A percentile compares a stretch with the other conserved stretches of the same genome.
These are phyloP conservation scores for Beris chalybata DNA, from an alignment of 2,888 invertebrate species.

Conservation along the genomic window DNA sequence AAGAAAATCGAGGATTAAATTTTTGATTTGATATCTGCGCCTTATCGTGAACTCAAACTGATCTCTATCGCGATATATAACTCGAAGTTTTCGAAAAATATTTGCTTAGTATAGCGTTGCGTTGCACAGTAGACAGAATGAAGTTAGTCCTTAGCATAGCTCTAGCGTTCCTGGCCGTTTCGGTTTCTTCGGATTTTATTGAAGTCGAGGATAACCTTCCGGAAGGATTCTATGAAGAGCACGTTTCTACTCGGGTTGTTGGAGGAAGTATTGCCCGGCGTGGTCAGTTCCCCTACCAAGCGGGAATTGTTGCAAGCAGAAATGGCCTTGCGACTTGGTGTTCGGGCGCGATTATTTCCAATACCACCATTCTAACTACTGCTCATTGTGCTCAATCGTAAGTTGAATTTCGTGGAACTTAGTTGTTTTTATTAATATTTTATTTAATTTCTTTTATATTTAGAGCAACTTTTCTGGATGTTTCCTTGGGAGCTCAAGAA, in stretches of 20 bases:
- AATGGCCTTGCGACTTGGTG: constrained; percentile 2
- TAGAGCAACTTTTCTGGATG: background rate
- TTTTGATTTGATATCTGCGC: no score
- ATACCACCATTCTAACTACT: constrained; percentile 5
- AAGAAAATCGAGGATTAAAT: no score
- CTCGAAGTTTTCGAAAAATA: constrained; percentile 1
- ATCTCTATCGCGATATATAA: constrained; percentile 11
- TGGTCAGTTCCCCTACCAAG: constrained; percentile 14
- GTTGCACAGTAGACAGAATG: background rate
- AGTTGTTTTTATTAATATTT: background rate
- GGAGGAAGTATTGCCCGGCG: background rate
- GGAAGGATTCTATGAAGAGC: background rate
- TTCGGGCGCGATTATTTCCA: constrained; percentile 6
- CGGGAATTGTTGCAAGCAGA: background rate
- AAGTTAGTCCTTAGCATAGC: background rate
- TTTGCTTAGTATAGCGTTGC: constrained; percentile 1
- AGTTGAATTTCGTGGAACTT: background rate
- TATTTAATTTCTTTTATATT: background rate
- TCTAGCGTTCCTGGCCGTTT: background rate
- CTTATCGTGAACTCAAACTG: background rate
- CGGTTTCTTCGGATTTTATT: background rate
- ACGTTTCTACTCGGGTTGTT: background rate
- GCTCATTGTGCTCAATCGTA: constrained; percentile 9
- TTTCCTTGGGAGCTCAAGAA: constrained; percentile 4
- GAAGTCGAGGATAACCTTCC: constrained; percentile 9